phyloP scores from a whole-genome alignment of 2,113 vertebrate genomes.

The Marmota monax region DNA sequence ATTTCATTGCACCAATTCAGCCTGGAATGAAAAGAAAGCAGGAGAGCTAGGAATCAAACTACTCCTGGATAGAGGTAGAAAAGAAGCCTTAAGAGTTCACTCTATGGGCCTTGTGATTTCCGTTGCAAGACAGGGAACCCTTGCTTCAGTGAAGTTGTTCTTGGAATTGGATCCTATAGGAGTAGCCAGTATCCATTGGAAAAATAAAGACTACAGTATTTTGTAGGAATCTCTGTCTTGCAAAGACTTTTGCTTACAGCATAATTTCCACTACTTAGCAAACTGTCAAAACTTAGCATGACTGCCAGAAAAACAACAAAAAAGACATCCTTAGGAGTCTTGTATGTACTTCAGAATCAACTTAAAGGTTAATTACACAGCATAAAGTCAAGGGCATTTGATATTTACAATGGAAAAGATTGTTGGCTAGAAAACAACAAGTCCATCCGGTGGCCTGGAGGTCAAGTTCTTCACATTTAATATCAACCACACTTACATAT shows the following conservation, averaged over 20 bases:
- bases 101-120: neutral
- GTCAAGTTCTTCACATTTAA: slow-evolving; percentile 49
- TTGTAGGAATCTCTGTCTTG: slow-evolving; percentile 50
- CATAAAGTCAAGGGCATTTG: neutral
- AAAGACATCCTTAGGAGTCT: neutral
- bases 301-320: neutral
- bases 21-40: neutral
- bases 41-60: neutral
- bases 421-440: neutral
- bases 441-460: neutral
- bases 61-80: neutral
- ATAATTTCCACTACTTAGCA: slow-evolving; percentile 52
- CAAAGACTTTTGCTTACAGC: neutral
- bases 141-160: neutral
- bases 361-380: slow-evolving; percentile 35
- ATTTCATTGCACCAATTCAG: neutral
- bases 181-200: slow-evolving; percentile 64
- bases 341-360: neutral
- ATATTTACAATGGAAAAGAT: slow-evolving; percentile 9
- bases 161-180: neutral
- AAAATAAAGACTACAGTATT: slow-evolving; percentile 48
- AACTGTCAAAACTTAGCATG: slow-evolving; percentile 41
- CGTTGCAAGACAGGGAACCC: neutral
- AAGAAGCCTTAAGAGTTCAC: neutral
- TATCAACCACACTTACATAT: neutral